Base-by-base conservation (phyloP, 2,797 vertebrate genomes). In the Xenops minutus region DNA sequence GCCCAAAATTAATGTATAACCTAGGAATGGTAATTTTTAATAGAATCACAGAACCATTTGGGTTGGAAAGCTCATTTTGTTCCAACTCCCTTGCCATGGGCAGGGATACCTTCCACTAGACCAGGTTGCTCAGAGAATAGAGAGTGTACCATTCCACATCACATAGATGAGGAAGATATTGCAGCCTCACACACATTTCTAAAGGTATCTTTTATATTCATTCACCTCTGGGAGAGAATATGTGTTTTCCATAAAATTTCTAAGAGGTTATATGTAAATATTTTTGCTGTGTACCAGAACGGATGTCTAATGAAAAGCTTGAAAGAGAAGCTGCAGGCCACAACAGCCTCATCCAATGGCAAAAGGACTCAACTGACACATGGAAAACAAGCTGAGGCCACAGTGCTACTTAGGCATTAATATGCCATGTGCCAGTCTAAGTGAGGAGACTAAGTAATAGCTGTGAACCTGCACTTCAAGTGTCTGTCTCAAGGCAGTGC, bases 351-450 rank as follows among this genome's bases (percentile, higher is more conserved):
- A 82, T 76, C 14, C 64, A 66, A 32, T 81, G 51, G 51, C 51
- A 94, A 75, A 95, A 93, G 58, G 30, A 84, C 30, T 68, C 62
- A 66, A 27, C 10, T 81, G 91, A 62, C 86, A 88, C 24, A 21
- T 19, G 67, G 80, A 94, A 91, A 96, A 95, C 52, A 91, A 91
- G 63, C n/a, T n/a, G 11, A 82, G 74, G 71, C 81, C 92, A 91
- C 84, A 89, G 9, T 64, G 63, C 51, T 66, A 73, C 16, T 83
- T 59, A 89, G 67, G 30, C 6, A 2, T 39, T 83, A 88, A 83
- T 49, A 54, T 32, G 63, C 44, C 66, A 30, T 30, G 17, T 80
- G 54, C 72, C 44, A 56, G 36, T 14, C 64, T 74, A 71, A 84
- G 73, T 72, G 44, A 56, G 75, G 79, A 68, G 26, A 68, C 62